A percentile compares a stretch with the other conserved stretches of the same genome.
Evolutionary conservation across 2,113 vertebrate genomes (phyloP).

Genomic region (Rattus rattus): DNA sequence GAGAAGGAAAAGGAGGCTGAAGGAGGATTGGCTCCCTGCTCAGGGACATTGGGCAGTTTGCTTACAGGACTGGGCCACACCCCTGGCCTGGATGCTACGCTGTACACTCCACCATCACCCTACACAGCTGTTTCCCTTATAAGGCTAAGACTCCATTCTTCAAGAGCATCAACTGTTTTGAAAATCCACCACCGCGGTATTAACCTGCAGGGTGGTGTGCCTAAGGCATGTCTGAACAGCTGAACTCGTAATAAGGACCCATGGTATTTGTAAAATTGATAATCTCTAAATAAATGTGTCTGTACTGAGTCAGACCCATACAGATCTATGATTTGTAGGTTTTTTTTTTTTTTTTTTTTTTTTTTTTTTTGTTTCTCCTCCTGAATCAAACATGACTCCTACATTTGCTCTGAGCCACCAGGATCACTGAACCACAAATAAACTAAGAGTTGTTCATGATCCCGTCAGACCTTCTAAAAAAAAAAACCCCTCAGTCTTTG

Average conservation of each 20-base stretch:
- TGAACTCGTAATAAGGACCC: not conserved
- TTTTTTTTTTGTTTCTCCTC: not conserved
- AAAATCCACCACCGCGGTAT: not conserved
- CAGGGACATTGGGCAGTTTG: not conserved
- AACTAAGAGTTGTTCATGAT: not conserved
- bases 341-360: conserved; percentile 17
- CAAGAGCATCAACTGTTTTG: not conserved
- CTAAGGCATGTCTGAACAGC: conserved; percentile 72
- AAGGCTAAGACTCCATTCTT: conserved; percentile 35
- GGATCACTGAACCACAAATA: conserved; percentile 56
- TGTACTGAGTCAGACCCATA: conserved; percentile 30
- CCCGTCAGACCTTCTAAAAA: not conserved
- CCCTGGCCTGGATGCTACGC: not conserved
- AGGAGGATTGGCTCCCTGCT: accelerated
- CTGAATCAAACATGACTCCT: conserved; percentile 69
- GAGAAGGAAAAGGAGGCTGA: not conserved
- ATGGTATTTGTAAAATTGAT: conserved; percentile 49
- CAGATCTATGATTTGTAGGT: conserved; percentile 56
- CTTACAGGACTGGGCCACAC: not conserved
- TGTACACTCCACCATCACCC: too few relatives aligned
- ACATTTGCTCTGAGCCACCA: not conserved
- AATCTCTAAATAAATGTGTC: conserved; percentile 65
- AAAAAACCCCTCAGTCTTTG: conserved; percentile 34
- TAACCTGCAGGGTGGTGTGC: conserved; percentile 65
- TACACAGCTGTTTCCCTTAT: not conserved